phyloP scores from a whole-genome alignment of 2,888 invertebrate species.

The Bruchidius siliquastri region DNA sequence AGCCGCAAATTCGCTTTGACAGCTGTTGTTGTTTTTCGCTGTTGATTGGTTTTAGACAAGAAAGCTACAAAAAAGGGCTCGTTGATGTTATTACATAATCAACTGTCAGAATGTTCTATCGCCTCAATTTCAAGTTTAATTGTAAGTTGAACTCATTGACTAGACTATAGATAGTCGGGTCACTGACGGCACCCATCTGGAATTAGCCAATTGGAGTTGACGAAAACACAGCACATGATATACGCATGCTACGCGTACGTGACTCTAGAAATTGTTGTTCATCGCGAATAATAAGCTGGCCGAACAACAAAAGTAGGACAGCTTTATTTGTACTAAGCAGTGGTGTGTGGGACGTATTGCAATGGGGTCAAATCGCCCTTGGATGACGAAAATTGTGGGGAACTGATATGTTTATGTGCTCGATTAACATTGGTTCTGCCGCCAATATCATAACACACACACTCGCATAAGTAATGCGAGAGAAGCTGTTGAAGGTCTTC shows the following conservation, averaged over 20 bases:
- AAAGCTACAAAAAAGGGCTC: no score
- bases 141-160: background rate
- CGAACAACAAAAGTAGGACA: constrained; percentile 9
- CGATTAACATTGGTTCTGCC: background rate
- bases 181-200: background rate
- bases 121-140: background rate
- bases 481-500: background rate
- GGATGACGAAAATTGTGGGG: background rate
- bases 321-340: constrained; percentile 1
- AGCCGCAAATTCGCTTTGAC: no score
- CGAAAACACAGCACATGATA: background rate
- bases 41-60: no score
- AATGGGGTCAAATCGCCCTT: background rate
- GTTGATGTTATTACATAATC: no score
- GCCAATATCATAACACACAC: background rate
- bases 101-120: no score
- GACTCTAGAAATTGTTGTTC: constrained; percentile 12
- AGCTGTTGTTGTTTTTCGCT: no score
- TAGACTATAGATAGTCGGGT: background rate
- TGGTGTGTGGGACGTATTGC: background rate
- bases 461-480: no score
- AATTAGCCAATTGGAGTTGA: background rate
- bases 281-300: constrained; percentile 15
- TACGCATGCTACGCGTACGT: constrained; percentile 3
- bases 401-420: background rate